Evolutionary conservation across 2,797 vertebrate genomes (phyloP).

Genomic region (Gadopsis marmoratus): DNA sequence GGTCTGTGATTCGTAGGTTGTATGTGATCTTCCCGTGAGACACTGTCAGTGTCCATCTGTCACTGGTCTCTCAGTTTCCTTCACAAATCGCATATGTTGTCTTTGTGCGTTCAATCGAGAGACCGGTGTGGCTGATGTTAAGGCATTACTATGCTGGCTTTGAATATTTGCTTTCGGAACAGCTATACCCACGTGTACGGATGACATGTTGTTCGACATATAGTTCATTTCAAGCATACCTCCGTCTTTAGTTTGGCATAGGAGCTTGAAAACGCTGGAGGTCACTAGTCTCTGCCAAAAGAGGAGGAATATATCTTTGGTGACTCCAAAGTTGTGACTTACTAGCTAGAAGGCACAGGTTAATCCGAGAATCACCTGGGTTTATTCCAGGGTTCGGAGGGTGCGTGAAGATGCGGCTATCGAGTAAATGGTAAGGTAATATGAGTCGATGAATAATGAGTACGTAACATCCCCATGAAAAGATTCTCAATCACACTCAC

Average conservation of each 20-base stretch:
- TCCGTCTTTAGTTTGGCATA: not conserved
- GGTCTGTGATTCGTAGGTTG: slow-evolving; percentile 33
- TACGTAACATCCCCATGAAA: not conserved
- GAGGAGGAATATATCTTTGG: not conserved
- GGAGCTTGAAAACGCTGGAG: not conserved
- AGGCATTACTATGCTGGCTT: not conserved
- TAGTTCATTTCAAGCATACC: not conserved
- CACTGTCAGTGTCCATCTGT: slow-evolving; percentile 56
- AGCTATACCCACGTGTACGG: not conserved
- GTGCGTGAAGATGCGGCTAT: not conserved
- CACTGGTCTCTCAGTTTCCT: slow-evolving; percentile 35
- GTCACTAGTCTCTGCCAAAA: not conserved
- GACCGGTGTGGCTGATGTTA: no score
- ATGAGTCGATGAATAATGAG: not conserved
- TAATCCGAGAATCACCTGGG: not conserved
- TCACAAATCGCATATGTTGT: not conserved
- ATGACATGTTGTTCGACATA: not conserved
- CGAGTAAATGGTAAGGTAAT: not conserved
- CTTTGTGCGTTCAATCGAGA: not conserved
- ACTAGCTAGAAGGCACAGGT: not conserved
- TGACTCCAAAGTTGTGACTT: not conserved
- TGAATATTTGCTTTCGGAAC: not conserved
- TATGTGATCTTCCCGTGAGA: slow-evolving; percentile 42
- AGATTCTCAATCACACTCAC: not conserved
- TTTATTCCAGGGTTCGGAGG: not conserved